Percentiles rank a stretch among this genome's conserved stretches.
phyloP scores from a whole-genome alignment of 2,888 invertebrate genomes.

The Cosmia pyralina region DNA sequence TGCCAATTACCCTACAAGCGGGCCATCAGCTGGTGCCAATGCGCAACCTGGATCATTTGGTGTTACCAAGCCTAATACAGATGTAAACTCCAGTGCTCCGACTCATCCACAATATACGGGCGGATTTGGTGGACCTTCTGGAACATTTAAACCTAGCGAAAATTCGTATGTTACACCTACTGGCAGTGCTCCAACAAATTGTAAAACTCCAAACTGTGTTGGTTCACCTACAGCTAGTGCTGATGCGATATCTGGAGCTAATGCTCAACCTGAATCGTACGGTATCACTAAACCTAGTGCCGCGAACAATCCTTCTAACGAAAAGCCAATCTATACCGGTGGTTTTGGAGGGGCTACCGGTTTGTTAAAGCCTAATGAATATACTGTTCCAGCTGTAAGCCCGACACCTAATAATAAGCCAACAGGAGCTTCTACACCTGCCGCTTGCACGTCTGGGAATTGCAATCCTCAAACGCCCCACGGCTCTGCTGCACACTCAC shows the following conservation, averaged over 20 bases:
- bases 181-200: slow-evolving; percentile 48
- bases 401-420: slow-evolving; percentile 35
- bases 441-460: slow-evolving; percentile 63
- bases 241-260: slow-evolving; percentile 26
- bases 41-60: slow-evolving; percentile 30
- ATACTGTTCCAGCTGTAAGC: slow-evolving; percentile 36
- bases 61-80: slow-evolving; percentile 23
- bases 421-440: slow-evolving; percentile 41
- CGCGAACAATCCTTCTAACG: slow-evolving; percentile 14
- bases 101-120: slow-evolving; percentile 37
- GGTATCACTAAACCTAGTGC: slow-evolving; percentile 39
- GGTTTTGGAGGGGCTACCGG: slow-evolving; percentile 77
- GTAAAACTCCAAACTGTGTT: slow-evolving; percentile 48
- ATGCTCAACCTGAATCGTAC: slow-evolving; percentile 25
- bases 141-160: slow-evolving; percentile 43
- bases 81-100: slow-evolving; percentile 13
- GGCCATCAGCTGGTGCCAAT: slow-evolving; percentile 9
- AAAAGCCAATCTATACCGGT: slow-evolving; percentile 66
- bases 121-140: slow-evolving; percentile 35
- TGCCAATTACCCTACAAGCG: slow-evolving; percentile 15
- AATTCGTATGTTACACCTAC: slow-evolving; percentile 57
- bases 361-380: slow-evolving; percentile 77
- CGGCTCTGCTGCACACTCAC: slow-evolving; percentile 17
- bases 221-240: slow-evolving; percentile 16
- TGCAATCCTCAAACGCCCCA: slow-evolving; percentile 54